phyloP scores from a whole-genome alignment of 2,113 vertebrate genomes.

The Phocoena phocoena region DNA sequence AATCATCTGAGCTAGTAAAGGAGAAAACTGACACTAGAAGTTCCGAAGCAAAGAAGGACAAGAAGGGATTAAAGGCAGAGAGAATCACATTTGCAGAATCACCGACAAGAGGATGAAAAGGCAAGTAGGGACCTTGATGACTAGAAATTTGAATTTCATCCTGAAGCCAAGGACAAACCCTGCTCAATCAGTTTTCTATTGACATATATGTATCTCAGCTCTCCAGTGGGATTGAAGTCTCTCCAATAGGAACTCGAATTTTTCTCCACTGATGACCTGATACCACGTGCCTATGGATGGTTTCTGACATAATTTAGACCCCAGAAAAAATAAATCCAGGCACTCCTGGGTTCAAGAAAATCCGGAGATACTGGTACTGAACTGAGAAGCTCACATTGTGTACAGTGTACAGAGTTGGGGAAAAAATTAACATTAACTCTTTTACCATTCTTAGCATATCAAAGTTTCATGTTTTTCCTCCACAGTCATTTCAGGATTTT shows the following conservation, averaged over 20 bases:
- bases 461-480: background rate
- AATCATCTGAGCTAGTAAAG: background rate
- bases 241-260: background rate
- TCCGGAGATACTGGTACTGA: background rate
- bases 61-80: background rate
- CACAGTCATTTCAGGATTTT: background rate
- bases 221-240: background rate
- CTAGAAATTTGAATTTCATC: background rate
- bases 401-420: background rate
- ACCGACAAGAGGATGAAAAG: background rate
- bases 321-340: background rate
- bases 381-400: background rate
- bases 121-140: fast-evolving
- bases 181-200: background rate
- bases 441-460: background rate
- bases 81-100: background rate
- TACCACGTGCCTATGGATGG: background rate
- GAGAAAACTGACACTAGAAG: background rate
- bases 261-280: background rate
- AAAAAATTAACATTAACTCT: background rate
- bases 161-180: background rate
- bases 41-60: background rate
- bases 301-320: background rate
- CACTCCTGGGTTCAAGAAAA: background rate
- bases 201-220: fast-evolving